phyloP scores from a whole-genome alignment of 2,113 vertebrate genomes.

The Sander lucioperca region DNA sequence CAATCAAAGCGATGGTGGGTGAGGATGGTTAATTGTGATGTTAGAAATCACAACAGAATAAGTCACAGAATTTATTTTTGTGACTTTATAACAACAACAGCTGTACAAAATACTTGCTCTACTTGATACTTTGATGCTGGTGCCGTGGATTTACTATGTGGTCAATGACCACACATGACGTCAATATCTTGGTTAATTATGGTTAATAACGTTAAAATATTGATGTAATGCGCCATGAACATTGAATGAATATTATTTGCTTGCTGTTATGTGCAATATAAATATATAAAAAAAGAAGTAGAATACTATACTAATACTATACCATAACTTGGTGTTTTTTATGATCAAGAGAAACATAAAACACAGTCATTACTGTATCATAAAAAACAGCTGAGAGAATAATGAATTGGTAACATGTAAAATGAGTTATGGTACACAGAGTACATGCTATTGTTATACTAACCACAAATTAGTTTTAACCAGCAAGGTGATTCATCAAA shows the following conservation, averaged over 20 bases:
- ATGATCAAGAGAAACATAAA: neutral
- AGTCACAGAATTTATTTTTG: neutral
- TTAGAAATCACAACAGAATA: neutral
- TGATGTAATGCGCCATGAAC: neutral
- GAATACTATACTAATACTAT: too few relatives aligned
- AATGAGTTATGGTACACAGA: neutral
- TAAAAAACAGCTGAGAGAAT: neutral
- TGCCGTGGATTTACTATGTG: neutral
- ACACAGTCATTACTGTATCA: neutral
- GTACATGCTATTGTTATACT: neutral
- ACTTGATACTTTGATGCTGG: neutral
- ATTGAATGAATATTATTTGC: neutral
- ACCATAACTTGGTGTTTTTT: neutral
- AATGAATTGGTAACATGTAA: neutral
- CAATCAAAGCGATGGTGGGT: constrained; percentile 16
- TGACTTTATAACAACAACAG: neutral
- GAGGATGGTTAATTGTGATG: constrained; percentile 8
- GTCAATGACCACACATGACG: too few relatives aligned
- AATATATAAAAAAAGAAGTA: neutral
- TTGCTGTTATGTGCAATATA: neutral
- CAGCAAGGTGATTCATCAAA: constrained; percentile 16
- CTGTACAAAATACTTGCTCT: neutral
- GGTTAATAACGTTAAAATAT: neutral
- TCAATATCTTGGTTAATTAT: too few relatives aligned
- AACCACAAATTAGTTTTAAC: neutral